Evolutionary conservation across 2,113 vertebrate species (phyloP).

Genomic region (Zootoca vivipara): DNA sequence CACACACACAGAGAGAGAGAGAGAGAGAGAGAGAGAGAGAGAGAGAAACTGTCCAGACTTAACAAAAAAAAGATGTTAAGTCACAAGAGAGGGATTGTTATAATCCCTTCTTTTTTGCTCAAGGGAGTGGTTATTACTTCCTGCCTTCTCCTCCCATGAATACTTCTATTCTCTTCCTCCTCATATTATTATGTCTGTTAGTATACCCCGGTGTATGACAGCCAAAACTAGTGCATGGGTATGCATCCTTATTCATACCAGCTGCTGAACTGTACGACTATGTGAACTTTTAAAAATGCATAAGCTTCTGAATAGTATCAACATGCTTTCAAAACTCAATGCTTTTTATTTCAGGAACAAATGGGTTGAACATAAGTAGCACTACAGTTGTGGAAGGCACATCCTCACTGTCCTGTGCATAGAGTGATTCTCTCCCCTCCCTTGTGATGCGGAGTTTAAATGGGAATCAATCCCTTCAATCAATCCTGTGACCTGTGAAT

Average conservation of each 20-base stretch:
- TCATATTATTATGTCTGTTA: slow-evolving; percentile 1
- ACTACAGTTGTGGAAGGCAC: too few relatives aligned
- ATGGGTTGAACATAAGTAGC: background rate
- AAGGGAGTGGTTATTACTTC: slow-evolving; percentile 24
- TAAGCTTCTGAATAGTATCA: background rate
- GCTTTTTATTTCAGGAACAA: background rate
- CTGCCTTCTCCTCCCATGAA: background rate
- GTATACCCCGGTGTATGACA: background rate
- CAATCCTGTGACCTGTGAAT: too few relatives aligned
- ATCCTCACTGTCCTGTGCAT: too few relatives aligned
- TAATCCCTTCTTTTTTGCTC: background rate
- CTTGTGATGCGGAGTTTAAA: too few relatives aligned
- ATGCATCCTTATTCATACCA: background rate
- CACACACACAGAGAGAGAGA: background rate
- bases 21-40: background rate
- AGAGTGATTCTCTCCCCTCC: too few relatives aligned
- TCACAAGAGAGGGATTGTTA: slow-evolving; percentile 8
- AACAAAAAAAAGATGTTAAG: slow-evolving; percentile 21
- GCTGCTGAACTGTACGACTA: background rate
- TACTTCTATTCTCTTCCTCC: background rate
- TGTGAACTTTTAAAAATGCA: background rate
- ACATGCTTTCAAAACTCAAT: background rate
- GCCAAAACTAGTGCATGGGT: background rate
- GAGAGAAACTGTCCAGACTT: slow-evolving; percentile 10
- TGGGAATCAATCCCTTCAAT: too few relatives aligned